These are phyloP conservation scores for Trichonephila clavata DNA, from an alignment of 1,140 invertebrate genomes.

Conservation along the genomic window DNA sequence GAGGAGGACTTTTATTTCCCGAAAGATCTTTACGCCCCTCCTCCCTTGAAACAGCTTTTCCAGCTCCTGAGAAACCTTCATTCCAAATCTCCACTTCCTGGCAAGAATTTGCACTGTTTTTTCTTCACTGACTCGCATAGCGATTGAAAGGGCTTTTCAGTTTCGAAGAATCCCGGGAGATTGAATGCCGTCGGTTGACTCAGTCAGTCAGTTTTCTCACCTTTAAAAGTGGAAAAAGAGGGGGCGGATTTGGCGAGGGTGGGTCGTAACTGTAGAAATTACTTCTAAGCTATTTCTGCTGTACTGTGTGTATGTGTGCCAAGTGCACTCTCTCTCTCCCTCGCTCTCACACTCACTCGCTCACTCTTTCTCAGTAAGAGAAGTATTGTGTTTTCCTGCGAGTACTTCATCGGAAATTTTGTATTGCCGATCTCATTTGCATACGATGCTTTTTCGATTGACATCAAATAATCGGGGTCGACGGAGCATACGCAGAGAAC, in stretches of 20 bases:
- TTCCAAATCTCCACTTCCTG: constrained; percentile 31
- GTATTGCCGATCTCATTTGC: constrained; percentile 69
- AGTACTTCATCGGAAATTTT: constrained; percentile 62
- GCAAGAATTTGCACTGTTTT: constrained; percentile 43
- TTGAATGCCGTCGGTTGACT: constrained; percentile 54
- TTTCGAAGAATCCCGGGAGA: constrained; percentile 41
- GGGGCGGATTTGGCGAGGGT: neutral
- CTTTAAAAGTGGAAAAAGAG: constrained; percentile 11
- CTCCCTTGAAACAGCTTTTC: neutral
- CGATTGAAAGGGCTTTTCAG: constrained; percentile 55
- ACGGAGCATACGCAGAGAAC: neutral
- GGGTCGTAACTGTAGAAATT: constrained; percentile 57
- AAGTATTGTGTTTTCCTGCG: constrained; percentile 57
- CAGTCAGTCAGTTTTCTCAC: constrained; percentile 33
- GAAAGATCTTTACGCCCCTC: constrained; percentile 14
- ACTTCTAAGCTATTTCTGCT: constrained; percentile 65
- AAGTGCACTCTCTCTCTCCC: neutral
- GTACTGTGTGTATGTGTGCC: neutral
- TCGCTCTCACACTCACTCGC: neutral
- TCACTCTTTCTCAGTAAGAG: constrained; percentile 5
- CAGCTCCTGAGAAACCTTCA: constrained; percentile 26
- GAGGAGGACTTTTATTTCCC: constrained; percentile 34
- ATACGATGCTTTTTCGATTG: constrained; percentile 56
- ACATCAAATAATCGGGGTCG: constrained; percentile 59
- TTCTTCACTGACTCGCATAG: constrained; percentile 8